These are phyloP conservation scores for Drosophila paranaensis DNA, from an alignment of 2,888 invertebrate genomes.

Conservation along the genomic window DNA sequence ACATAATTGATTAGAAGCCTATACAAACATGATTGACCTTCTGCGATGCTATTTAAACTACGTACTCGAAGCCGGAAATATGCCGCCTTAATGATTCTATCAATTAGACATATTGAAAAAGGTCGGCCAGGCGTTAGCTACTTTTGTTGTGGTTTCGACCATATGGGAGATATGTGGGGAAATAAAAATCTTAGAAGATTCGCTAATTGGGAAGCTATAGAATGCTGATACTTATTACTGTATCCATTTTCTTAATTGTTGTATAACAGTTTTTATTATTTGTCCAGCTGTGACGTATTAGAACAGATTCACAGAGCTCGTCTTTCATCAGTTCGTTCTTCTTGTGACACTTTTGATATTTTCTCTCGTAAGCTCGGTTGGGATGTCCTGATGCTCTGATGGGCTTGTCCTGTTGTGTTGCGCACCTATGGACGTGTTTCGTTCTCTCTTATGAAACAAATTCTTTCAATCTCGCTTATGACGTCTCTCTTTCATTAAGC, in stretches of 20 bases:
- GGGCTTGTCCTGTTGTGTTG: neutral
- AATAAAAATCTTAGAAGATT: neutral
- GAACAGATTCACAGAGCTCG: neutral
- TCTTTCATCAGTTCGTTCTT: neutral
- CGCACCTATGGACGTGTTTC: neutral
- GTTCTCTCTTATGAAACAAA: neutral
- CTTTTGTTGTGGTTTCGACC: neutral
- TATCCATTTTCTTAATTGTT: neutral
- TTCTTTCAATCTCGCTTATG: neutral
- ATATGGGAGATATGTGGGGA: too few species aligned
- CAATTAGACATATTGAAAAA: constrained; percentile 12
- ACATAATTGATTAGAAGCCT: neutral
- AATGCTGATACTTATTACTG: too few species aligned
- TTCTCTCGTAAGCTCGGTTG: constrained; percentile 5
- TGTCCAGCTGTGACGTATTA: neutral
- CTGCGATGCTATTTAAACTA: neutral
- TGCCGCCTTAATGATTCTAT: constrained; percentile 17
- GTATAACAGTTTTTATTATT: neutral
- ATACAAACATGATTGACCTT: constrained; percentile 2
- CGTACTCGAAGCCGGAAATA: constrained; percentile 16
- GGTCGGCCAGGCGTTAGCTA: neutral
- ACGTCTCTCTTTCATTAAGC: neutral
- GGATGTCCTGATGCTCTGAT: too few species aligned
- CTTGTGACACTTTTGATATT: neutral
- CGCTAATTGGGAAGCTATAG: too few species aligned